phyloP scores from a whole-genome alignment of 2,797 vertebrate genomes.

The Adelosebastes latens region DNA sequence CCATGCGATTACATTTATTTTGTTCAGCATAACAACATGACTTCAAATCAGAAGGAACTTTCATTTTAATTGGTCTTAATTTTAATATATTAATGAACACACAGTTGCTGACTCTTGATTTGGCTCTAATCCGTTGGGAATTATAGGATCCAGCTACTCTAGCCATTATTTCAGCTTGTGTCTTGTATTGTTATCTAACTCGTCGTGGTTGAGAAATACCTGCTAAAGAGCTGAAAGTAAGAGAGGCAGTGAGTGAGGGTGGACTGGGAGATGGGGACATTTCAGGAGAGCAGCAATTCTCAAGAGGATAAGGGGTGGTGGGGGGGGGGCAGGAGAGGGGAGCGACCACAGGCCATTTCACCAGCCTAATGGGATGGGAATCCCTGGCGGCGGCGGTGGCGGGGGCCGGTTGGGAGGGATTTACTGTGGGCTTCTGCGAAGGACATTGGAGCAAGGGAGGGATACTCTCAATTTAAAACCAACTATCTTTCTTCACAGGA shows the following conservation, averaged over 20 bases:
- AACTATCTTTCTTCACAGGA: slow-evolving; percentile 9
- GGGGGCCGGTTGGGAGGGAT: slow-evolving; percentile 39
- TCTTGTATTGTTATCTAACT: slow-evolving; percentile 34
- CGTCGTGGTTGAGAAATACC: slow-evolving; percentile 18
- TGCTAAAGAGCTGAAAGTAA: slow-evolving; percentile 9
- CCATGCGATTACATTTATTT: neutral
- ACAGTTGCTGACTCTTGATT: slow-evolving; percentile 7
- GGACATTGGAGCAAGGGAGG: slow-evolving; percentile 12
- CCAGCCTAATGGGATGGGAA: slow-evolving; percentile 67
- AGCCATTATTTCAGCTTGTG: slow-evolving; percentile 31
- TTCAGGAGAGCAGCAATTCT: slow-evolving; percentile 37
- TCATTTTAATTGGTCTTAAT: neutral
- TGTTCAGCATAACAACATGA: neutral
- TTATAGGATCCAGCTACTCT: slow-evolving; percentile 20
- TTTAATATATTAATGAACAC: neutral
- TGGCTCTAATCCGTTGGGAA: slow-evolving; percentile 5
- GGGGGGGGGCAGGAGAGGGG: slow-evolving; percentile 5
- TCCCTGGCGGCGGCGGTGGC: slow-evolving; percentile 38
- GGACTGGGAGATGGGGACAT: neutral
- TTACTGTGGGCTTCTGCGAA: slow-evolving; percentile 42
- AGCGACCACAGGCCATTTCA: slow-evolving; percentile 58
- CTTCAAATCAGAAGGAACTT: neutral
- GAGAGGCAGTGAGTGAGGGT: neutral
- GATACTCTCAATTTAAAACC: slow-evolving; percentile 48
- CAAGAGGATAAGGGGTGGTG: slow-evolving; percentile 12